Conservation (phyloP, 2,113 vertebrate genomes). For the Malurus elegans region DNA sequence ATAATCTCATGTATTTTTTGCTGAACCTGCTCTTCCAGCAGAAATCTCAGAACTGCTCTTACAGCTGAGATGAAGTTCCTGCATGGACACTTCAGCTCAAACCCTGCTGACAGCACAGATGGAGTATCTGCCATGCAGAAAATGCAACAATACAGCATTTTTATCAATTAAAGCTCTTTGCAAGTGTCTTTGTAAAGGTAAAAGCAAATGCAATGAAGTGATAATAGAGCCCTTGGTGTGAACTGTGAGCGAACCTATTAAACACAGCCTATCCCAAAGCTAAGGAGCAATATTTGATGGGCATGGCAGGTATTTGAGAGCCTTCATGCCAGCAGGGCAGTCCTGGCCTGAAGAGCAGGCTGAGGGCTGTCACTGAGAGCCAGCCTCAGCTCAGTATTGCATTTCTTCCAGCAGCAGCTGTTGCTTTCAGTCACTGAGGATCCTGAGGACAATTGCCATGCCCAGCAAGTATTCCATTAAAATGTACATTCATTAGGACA, state of each 20-base stretch:
- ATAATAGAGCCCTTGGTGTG: not conserved
- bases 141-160: not conserved
- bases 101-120: not conserved
- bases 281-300: not conserved
- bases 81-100: not conserved
- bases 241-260: not conserved
- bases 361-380: not conserved
- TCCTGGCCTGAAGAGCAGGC: not conserved
- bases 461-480: not conserved
- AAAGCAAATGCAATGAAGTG: not conserved
- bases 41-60: not conserved
- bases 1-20: not conserved
- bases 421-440: not conserved
- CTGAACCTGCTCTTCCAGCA: not conserved
- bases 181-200: not conserved
- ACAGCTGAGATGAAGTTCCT: not conserved
- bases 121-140: fast-evolving
- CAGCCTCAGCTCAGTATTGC: not conserved
- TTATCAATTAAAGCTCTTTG: not conserved
- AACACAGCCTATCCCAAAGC: not conserved
- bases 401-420: not conserved
- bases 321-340: not conserved
- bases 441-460: not conserved
- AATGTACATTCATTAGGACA: not conserved
- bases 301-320: not conserved